phyloP scores from a whole-genome alignment of 2,888 invertebrate species.

The Halictus quadricinctus region DNA sequence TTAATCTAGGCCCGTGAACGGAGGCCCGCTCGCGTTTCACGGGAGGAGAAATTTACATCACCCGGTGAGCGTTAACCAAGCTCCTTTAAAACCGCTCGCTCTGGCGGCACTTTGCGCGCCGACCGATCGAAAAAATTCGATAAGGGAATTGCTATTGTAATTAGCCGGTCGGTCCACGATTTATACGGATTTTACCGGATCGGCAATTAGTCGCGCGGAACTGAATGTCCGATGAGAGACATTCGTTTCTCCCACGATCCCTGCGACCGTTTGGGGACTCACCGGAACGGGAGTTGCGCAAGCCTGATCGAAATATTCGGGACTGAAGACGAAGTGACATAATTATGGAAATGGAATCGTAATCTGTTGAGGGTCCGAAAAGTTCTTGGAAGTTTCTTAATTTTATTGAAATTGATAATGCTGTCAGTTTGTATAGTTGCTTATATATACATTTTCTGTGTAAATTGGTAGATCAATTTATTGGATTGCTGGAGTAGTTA shows the following conservation, averaged over 20 bases:
- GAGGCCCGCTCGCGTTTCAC: conserved; percentile 64
- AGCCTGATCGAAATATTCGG: background rate
- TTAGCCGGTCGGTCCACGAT: conserved; percentile 48
- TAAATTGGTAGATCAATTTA: background rate
- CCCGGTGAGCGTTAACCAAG: conserved; percentile 51
- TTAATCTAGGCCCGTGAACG: conserved; percentile 63
- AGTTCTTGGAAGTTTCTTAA: background rate
- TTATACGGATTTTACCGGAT: conserved; percentile 46
- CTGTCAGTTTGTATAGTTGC: background rate
- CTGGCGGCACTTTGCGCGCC: conserved; percentile 43
- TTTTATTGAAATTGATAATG: background rate
- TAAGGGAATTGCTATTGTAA: conserved; percentile 67
- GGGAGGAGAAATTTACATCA: conserved; percentile 65
- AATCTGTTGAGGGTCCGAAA: background rate
- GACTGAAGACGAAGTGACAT: background rate
- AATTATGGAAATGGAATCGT: background rate
- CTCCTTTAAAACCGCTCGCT: conserved; percentile 27
- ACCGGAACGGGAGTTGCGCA: background rate
- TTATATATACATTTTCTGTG: too few species aligned
- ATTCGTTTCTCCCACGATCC: conserved; percentile 39
- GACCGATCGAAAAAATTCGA: conserved; percentile 62
- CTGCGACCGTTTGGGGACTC: background rate
- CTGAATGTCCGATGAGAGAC: conserved; percentile 19
- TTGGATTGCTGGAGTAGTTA: background rate
- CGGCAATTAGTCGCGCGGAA: conserved; percentile 45